These are phyloP conservation scores for Coregonus clupeaformis DNA, from an alignment of 2,113 vertebrate species.

Conservation along the genomic window DNA sequence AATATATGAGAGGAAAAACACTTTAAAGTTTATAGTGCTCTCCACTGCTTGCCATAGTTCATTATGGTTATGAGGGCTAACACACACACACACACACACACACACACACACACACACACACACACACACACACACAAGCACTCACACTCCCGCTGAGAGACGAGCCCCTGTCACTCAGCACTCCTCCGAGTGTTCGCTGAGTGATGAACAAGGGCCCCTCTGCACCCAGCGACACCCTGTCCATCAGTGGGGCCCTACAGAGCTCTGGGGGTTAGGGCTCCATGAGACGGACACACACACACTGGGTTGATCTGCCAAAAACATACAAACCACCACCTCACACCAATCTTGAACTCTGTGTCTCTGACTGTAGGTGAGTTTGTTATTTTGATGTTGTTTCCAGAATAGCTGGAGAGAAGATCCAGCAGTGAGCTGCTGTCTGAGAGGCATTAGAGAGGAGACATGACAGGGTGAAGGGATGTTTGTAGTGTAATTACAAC, in stretches of 20 bases:
- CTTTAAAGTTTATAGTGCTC: background rate
- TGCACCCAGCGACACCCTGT: background rate
- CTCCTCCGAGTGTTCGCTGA: background rate
- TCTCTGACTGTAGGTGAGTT: background rate
- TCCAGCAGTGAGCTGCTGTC: too few species aligned
- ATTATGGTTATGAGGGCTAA: background rate
- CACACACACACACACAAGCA: background rate
- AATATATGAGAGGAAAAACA: slow-evolving; percentile 12
- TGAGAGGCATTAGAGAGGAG: too few species aligned
- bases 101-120: background rate
- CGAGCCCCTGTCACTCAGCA: slow-evolving; percentile 13
- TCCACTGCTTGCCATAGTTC: background rate
- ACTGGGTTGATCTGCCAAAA: too few species aligned
- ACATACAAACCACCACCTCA: background rate
- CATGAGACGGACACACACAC: background rate
- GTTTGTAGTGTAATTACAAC: background rate
- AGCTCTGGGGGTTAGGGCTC: background rate
- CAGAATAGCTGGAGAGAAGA: background rate
- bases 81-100: slow-evolving; percentile 7
- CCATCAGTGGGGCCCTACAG: background rate
- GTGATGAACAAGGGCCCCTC: slow-evolving; percentile 11
- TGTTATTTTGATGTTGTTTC: background rate
- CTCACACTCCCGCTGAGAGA: slow-evolving; percentile 2
- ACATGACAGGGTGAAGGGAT: background rate
- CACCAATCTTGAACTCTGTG: background rate